phyloP scores from a whole-genome alignment of 2,113 vertebrate genomes.

The Columba janthina region DNA sequence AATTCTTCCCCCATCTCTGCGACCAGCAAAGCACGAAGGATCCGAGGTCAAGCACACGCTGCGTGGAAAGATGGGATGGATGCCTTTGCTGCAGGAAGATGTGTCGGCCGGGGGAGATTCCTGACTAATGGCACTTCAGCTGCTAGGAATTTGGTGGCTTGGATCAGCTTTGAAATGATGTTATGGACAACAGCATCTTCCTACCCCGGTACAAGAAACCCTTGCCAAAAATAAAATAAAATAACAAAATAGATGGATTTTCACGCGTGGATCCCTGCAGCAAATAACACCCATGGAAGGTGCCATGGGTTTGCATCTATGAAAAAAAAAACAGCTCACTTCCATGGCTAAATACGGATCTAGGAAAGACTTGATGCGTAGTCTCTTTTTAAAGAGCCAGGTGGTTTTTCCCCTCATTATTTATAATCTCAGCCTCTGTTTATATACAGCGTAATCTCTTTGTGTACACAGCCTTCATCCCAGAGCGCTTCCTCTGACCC shows the following conservation, averaged over 20 bases:
- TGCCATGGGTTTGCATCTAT: not conserved
- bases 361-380: not conserved
- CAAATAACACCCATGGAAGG: not conserved
- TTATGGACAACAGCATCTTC: not conserved
- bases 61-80: not conserved
- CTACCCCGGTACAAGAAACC: not conserved
- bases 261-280: fast-evolving
- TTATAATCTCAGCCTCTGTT: not conserved
- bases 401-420: not conserved
- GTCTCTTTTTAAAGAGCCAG: not conserved
- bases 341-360: not conserved
- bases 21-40: not conserved
- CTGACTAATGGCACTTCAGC: not conserved
- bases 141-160: constrained; percentile 23
- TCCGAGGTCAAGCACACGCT: fast-evolving
- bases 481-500: not conserved
- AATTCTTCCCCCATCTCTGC: not conserved
- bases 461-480: constrained; percentile 1
- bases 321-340: not conserved
- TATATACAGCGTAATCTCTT: not conserved
- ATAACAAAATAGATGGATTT: not conserved
- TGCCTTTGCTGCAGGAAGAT: not conserved
- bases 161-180: constrained; percentile 11
- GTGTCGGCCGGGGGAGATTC: fast-evolving
- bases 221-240: not conserved